Base-by-base conservation (phyloP, 2,888 invertebrate genomes). In the Eilema caniola region DNA sequence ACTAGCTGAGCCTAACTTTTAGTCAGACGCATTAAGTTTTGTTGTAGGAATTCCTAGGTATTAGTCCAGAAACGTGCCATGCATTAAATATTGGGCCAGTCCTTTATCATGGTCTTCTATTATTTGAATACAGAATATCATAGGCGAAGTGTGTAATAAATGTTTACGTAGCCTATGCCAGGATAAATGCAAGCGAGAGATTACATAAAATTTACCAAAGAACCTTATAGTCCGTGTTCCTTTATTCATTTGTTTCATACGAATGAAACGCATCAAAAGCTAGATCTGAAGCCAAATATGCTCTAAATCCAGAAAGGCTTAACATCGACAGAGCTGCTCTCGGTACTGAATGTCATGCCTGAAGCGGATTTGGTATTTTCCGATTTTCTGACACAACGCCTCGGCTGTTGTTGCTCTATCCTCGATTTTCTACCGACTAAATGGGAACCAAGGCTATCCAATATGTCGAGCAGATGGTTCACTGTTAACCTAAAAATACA, bases 321-420 rank as follows among this genome's bases (percentile, higher is more conserved):
- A 87, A 85, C 84, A 81, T 83, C 81, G 83, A 85, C 86, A 85
- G 82, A 82, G 83, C 85, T 84, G 83, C 84, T 85, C 79, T 80
- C 74, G 66, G 79, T 81, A 81, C 85, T 80, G 87, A 85, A 82
- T 88, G 88, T 86, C 86, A 83, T 85, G 84, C 85, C 84, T 74
- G 79, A 77, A 88, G 86, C 86, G 88, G 88, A 88, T 89, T 86
- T 83, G 76, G 86, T 89, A 87, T 91, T 90, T 89, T 80, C 82
- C 85, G 88, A 90, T 89, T 90, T 90, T 86, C 88, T 86, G 77
- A 86, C 87, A 88, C 86, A 87, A 85, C 84, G 84, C 84, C 82
- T 78, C 81, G 77, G 70, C 75, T 72, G 76, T 74, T 82, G 79
- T 81, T 80, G 75, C 82, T 80, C 72, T 74, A 78, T 72, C 81